These are phyloP conservation scores for Rostratula benghalensis DNA, from an alignment of 2,113 vertebrate species.

Conservation along the genomic window DNA sequence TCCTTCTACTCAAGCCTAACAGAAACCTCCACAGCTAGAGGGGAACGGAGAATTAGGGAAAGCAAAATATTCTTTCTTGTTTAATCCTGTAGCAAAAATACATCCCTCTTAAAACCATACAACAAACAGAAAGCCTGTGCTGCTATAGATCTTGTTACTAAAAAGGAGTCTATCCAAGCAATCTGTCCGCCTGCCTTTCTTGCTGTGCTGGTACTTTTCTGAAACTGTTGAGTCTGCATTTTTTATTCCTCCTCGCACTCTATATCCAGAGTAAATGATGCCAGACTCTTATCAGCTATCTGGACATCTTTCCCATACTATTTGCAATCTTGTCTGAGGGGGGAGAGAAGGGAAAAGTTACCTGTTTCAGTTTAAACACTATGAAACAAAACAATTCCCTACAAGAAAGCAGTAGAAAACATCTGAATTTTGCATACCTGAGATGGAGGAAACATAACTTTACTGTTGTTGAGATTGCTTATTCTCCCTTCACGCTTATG, in stretches of 20 bases:
- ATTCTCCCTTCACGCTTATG: not conserved
- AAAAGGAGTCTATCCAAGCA: conserved; percentile 70
- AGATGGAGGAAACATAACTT: not conserved
- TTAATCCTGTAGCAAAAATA: conserved; percentile 51
- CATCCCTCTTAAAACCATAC: conserved; percentile 54
- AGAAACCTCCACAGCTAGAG: not conserved
- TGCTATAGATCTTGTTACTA: conserved; percentile 71
- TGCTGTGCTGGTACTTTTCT: conserved; percentile 77
- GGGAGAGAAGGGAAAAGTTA: not conserved
- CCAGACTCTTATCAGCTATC: conserved; percentile 53
- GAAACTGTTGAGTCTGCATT: conserved; percentile 73
- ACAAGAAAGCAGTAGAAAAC: not conserved
- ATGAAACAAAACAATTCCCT: not conserved
- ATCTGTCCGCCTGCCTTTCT: conserved; percentile 74
- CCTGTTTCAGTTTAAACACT: not conserved
- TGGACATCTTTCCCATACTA: not conserved
- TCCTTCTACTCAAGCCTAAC: not conserved
- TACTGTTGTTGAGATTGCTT: not conserved
- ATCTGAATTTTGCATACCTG: not conserved
- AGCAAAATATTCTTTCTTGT: conserved; percentile 27
- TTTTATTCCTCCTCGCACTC: conserved; percentile 40
- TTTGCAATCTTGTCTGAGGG: not conserved
- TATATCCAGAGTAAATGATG: conserved; percentile 63
- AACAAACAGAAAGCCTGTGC: conserved; percentile 61
- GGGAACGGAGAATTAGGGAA: conserved; percentile 14